Conservation (phyloP, 2,797 vertebrate species). For the Pseudocheirus occidentalis region DNA sequence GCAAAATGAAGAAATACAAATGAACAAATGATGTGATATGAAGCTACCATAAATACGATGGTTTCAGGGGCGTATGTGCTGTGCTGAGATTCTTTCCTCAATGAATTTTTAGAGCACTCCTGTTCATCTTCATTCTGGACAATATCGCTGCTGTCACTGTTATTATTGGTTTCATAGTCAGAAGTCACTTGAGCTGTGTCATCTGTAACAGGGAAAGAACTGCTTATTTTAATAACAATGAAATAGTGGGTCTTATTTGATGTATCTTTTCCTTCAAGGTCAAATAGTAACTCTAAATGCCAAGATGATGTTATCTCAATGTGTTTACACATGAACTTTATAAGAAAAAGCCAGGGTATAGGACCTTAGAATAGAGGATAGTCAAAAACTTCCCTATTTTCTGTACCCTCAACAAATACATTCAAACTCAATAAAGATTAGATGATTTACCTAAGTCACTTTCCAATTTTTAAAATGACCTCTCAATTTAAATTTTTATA, state of each 20-base stretch:
- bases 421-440: background rate
- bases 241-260: background rate
- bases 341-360: background rate
- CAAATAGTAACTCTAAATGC: background rate
- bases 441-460: background rate
- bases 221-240: conserved; percentile 33
- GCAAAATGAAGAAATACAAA: background rate
- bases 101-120: conserved; percentile 84
- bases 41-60: conserved; percentile 82
- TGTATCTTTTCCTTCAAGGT: background rate
- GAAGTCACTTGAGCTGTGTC: conserved; percentile 92
- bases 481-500: conserved; percentile 8
- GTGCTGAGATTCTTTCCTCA: conserved; percentile 75
- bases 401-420: background rate
- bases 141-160: conserved; percentile 95
- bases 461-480: conserved; percentile 6
- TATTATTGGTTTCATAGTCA: conserved; percentile 97
- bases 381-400: background rate
- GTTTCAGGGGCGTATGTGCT: conserved; percentile 84
- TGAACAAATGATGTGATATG: background rate
- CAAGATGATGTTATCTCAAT: background rate
- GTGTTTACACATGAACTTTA: background rate
- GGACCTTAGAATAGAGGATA: background rate
- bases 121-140: conserved; percentile 91
- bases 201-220: conserved; percentile 84